Conservation (phyloP, 2,797 vertebrate species). For the Echiichthys vipera region DNA sequence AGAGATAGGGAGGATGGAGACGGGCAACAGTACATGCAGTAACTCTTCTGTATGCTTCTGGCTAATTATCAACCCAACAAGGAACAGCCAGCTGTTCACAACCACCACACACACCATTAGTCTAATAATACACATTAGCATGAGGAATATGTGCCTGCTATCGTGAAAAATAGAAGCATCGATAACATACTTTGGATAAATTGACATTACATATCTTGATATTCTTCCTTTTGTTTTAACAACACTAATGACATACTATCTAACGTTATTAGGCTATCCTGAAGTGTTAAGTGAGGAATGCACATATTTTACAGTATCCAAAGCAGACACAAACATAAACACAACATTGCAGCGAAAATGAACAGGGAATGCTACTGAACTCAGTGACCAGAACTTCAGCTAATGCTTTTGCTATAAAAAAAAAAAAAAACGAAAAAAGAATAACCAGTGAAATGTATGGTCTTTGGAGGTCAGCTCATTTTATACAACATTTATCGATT, state of each 20-base stretch:
- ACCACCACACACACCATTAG: conserved; percentile 60
- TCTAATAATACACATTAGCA: conserved; percentile 60
- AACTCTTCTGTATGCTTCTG: conserved; percentile 52
- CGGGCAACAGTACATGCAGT: conserved; percentile 23
- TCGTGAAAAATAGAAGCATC: conserved; percentile 1
- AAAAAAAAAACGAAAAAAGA: too few relatives aligned
- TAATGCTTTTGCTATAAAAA: neutral
- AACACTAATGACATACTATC: neutral
- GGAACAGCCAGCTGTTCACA: conserved; percentile 65
- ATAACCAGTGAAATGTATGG: neutral
- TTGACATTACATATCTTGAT: neutral
- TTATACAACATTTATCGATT: conserved; percentile 2
- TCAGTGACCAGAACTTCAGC: neutral
- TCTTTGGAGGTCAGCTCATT: conserved; percentile 2
- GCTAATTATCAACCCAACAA: conserved; percentile 69
- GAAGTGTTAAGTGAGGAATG: neutral
- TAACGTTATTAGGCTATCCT: neutral
- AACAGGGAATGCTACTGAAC: neutral
- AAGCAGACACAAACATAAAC: too few relatives aligned
- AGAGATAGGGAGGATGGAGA: conserved; percentile 40
- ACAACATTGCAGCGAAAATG: too few relatives aligned
- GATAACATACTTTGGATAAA: conserved; percentile 10
- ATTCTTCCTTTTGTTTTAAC: neutral
- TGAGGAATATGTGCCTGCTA: conserved; percentile 21
- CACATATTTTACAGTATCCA: neutral